Evolutionary conservation across 2,797 vertebrate species (phyloP).

Genomic region (Linurgus olivaceus): DNA sequence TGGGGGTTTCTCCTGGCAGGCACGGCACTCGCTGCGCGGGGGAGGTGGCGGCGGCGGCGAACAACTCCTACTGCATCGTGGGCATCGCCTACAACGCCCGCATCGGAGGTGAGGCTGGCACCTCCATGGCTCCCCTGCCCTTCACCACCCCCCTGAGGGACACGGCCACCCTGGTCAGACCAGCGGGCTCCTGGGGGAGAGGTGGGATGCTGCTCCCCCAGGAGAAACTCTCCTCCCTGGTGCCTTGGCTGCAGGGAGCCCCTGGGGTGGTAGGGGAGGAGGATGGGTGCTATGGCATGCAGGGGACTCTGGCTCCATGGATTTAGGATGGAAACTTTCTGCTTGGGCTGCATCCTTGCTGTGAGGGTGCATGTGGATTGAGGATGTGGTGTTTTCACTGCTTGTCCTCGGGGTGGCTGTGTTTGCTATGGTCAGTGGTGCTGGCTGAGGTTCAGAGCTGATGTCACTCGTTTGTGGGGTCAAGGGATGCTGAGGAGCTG

Average conservation of each 20-base stretch:
- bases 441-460: neutral
- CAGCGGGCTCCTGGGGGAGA: neutral
- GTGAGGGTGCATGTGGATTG: rapidly evolving
- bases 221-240: neutral
- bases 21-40: constrained; percentile 81
- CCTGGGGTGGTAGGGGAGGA: neutral
- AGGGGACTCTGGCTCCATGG: neutral
- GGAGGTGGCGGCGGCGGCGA: constrained; percentile 78
- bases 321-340: neutral
- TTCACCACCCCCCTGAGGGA: rapidly evolving
- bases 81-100: constrained; percentile 82
- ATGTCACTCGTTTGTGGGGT: rapidly evolving
- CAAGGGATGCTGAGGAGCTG: neutral
- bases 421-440: neutral
- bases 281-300: rapidly evolving
- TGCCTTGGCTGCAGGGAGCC: neutral
- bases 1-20: constrained; percentile 30
- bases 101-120: constrained; percentile 75
- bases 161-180: rapidly evolving
- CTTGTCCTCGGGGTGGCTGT: neutral
- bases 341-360: neutral
- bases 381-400: neutral
- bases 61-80: constrained; percentile 82
- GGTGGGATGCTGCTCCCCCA: neutral
- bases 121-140: neutral